Evolutionary conservation across 2,888 invertebrate species (phyloP).

Genomic region (Thecophora atra): DNA sequence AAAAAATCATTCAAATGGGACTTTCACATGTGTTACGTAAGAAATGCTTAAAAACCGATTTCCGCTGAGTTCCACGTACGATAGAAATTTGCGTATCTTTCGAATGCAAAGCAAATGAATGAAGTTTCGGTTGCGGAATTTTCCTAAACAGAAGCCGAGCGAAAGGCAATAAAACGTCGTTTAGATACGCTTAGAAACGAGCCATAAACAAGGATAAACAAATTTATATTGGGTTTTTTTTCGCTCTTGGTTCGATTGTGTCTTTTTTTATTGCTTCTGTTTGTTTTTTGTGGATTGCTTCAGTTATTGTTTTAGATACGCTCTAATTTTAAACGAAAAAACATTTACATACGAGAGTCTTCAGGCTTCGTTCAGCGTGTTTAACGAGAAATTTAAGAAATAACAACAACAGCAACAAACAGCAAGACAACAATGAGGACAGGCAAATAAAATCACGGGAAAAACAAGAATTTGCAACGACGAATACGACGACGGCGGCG

Average conservation of each 20-base stretch:
- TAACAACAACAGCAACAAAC: slow-evolving; percentile 7
- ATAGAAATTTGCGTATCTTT: not conserved
- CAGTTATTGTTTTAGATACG: slow-evolving; percentile 21
- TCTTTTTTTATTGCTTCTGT: not conserved
- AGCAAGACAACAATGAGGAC: not conserved
- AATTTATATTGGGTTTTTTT: not conserved
- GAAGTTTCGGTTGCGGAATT: not conserved
- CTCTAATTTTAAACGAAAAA: slow-evolving; percentile 4
- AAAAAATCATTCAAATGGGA: not conserved
- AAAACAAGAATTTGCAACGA: too few species aligned
- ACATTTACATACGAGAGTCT: too few species aligned
- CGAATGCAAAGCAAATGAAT: not conserved
- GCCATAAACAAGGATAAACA: not conserved
- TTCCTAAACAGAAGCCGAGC: not conserved
- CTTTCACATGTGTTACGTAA: slow-evolving; percentile 40
- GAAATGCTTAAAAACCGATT: not conserved
- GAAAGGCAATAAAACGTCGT: not conserved
- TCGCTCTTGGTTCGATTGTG: not conserved
- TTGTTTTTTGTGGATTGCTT: not conserved
- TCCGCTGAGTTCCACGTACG: too few species aligned
- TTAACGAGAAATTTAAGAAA: not conserved
- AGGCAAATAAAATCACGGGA: not conserved
- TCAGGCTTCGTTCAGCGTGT: not conserved
- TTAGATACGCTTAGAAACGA: not conserved
- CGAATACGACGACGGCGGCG: not conserved